Evolutionary conservation across 2,888 invertebrate genomes (phyloP).

Genomic region (Trilocha varians): DNA sequence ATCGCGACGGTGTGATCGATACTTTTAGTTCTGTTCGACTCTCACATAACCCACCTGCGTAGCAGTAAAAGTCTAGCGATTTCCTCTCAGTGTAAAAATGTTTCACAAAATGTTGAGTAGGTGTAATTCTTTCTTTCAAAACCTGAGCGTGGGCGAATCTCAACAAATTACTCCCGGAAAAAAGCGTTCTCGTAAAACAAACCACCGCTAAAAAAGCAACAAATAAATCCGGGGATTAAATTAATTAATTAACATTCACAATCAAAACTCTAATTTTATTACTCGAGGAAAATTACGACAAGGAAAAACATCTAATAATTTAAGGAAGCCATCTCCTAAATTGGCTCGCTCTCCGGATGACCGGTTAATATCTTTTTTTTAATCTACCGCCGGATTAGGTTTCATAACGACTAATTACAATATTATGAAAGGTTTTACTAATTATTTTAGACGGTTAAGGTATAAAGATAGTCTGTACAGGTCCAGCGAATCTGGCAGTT

Average conservation of each 20-base stretch:
- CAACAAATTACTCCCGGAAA: no score
- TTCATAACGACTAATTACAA: not conserved
- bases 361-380: not conserved
- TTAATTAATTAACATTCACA: not conserved
- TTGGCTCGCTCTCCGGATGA: not conserved
- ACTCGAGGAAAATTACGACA: not conserved
- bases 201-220: no score
- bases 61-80: no score
- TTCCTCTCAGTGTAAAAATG: no score
- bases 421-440: not conserved
- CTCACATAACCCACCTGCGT: no score
- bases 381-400: not conserved
- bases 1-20: no score
- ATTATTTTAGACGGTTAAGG: not conserved
- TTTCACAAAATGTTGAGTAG: no score
- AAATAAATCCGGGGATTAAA: not conserved
- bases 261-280: not conserved
- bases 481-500: not conserved
- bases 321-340: not conserved
- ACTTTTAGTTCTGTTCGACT: no score
- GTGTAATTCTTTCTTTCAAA: no score
- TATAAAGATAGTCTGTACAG: not conserved
- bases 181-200: no score
- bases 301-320: not conserved
- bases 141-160: no score